phyloP scores from a whole-genome alignment of 2,113 vertebrate species.

The Murina feae region DNA sequence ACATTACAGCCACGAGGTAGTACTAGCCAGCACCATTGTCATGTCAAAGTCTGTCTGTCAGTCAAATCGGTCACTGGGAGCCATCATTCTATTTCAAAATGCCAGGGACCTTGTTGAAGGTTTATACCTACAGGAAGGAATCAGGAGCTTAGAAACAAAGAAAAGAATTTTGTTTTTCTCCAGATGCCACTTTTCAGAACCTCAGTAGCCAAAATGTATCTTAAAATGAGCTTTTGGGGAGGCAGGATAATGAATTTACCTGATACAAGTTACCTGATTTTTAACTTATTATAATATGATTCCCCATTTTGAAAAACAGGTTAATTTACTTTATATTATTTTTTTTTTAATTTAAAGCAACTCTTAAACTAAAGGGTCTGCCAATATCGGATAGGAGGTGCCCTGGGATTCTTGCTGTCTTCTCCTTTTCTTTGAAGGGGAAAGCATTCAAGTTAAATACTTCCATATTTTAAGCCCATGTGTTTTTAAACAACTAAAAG shows the following conservation, averaged over 20 bases:
- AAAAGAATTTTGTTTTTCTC: background rate
- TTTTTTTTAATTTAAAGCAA: slow-evolving; percentile 13
- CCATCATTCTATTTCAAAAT: background rate
- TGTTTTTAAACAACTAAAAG: slow-evolving; percentile 11
- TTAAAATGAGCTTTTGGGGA: background rate
- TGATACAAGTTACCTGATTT: background rate
- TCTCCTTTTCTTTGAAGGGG: slow-evolving; percentile 25
- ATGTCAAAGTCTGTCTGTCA: background rate
- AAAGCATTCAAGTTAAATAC: slow-evolving; percentile 11
- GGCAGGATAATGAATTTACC: background rate
- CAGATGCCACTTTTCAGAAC: background rate
- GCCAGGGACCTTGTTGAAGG: background rate
- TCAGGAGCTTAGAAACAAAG: background rate
- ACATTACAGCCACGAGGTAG: background rate
- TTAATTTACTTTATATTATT: background rate
- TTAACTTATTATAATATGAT: background rate
- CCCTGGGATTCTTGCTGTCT: slow-evolving; percentile 21
- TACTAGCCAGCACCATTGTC: background rate
- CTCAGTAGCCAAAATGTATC: background rate
- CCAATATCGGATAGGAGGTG: background rate
- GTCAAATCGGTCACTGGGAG: background rate
- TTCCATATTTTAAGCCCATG: background rate
- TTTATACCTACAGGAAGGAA: background rate
- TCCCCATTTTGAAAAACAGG: background rate
- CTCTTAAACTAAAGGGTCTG: slow-evolving; percentile 4